These are phyloP conservation scores for Littorina saxatilis DNA, from an alignment of 1,140 invertebrate species.

Conservation along the genomic window DNA sequence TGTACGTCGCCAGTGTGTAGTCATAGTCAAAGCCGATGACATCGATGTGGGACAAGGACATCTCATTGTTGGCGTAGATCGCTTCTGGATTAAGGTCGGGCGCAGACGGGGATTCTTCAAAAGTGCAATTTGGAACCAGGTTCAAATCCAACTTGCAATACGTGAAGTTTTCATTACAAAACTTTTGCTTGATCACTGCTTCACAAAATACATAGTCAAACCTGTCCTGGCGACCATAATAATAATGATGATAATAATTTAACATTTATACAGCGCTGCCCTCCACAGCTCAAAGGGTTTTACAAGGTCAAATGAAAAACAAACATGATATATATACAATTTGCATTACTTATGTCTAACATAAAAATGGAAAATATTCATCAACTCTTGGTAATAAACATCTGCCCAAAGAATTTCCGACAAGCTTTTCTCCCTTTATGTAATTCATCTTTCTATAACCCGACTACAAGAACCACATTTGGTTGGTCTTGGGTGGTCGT, in stretches of 20 bases:
- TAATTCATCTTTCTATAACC: too few species aligned
- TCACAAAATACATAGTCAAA: not conserved
- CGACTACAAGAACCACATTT: too few species aligned
- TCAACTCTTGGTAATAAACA: too few species aligned
- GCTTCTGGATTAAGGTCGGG: conserved; percentile 42
- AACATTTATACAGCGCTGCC: too few species aligned
- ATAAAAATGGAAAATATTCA: too few species aligned
- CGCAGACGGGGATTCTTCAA: conserved; percentile 27
- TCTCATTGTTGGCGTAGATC: conserved; percentile 97
- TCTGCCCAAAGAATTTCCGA: too few species aligned
- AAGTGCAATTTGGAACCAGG: not conserved
- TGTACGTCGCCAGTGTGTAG: conserved; percentile 98
- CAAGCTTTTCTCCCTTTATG: too few species aligned
- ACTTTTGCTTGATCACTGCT: not conserved
- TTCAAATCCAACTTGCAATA: not conserved
- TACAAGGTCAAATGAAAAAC: too few species aligned
- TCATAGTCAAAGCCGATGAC: conserved; percentile 99
- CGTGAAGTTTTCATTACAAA: not conserved
- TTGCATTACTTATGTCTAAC: too few species aligned
- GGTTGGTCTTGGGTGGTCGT: too few species aligned
- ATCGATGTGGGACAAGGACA: conserved; percentile 92
- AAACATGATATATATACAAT: too few species aligned
- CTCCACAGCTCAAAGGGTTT: too few species aligned
- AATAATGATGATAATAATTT: not conserved
- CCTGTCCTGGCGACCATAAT: not conserved